Evolutionary conservation across 2,113 vertebrate species (phyloP).

Genomic region (Daphoenositta chrysoptera): DNA sequence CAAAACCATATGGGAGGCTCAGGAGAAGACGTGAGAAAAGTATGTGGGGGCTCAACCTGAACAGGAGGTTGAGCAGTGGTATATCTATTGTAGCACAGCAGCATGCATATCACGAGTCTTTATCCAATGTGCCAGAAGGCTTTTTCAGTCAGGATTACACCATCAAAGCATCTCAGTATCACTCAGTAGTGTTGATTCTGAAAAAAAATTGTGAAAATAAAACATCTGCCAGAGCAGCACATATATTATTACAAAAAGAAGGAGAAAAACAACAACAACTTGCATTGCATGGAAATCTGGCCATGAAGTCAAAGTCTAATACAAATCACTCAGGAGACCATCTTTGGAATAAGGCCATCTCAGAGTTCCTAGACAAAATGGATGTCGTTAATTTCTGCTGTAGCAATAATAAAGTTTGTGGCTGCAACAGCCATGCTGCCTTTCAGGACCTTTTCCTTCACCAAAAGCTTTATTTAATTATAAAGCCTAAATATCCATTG

Average conservation of each 20-base stretch:
- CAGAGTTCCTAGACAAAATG: constrained; percentile 28
- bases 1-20: constrained; percentile 10
- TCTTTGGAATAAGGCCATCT: constrained; percentile 48
- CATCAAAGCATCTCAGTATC: constrained; percentile 36
- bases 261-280: constrained; percentile 12
- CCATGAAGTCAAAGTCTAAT: constrained; percentile 40
- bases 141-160: constrained; percentile 21
- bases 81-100: constrained; percentile 13
- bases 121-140: constrained; percentile 22
- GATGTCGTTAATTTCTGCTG: not conserved
- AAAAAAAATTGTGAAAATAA: constrained; percentile 55
- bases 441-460: not conserved
- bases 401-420: not conserved
- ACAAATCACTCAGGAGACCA: constrained; percentile 44
- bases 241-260: constrained; percentile 45
- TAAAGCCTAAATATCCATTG: not conserved
- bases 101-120: constrained; percentile 35
- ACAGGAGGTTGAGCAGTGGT: constrained; percentile 32
- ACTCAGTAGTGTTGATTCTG: constrained; percentile 51
- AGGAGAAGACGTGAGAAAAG: not conserved
- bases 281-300: constrained; percentile 47
- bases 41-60: not conserved
- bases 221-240: constrained; percentile 59
- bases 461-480: not conserved
- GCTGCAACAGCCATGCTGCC: not conserved